Percentiles rank a stretch among this genome's conserved stretches.
Conservation (phyloP, 2,888 invertebrate species). For the Clusia tigrina region DNA sequence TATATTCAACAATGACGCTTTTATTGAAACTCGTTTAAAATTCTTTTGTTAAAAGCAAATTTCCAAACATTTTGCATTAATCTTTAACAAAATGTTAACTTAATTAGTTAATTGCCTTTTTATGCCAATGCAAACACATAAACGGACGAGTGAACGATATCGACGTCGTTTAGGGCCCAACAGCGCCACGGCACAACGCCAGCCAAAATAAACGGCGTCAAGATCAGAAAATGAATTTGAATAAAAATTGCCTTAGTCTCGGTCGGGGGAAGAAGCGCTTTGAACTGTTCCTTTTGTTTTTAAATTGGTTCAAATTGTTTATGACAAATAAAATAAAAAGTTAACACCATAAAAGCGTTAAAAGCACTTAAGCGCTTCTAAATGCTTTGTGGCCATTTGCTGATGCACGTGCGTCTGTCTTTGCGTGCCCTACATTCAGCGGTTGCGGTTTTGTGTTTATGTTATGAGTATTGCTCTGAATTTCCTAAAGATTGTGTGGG, state of each 20-base stretch:
- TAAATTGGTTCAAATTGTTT: constrained; percentile 55
- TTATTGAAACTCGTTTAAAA: too few species aligned
- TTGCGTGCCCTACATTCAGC: too few species aligned
- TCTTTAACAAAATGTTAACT: constrained; percentile 55
- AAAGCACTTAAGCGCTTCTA: constrained; percentile 50
- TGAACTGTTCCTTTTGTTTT: neutral
- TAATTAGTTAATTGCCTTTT: constrained; percentile 56
- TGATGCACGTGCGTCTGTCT: too few species aligned
- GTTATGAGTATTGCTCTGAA: neutral
- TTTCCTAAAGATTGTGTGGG: neutral
- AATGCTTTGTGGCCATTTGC: neutral
- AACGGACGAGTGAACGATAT: constrained; percentile 35
- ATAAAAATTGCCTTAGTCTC: neutral
- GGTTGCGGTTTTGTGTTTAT: neutral
- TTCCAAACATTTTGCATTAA: constrained; percentile 48
- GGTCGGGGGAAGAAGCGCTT: neutral
- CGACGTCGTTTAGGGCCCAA: neutral
- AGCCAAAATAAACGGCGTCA: neutral
- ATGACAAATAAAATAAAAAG: constrained; percentile 54
- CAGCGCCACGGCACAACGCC: neutral
- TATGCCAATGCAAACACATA: constrained; percentile 49
- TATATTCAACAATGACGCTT: too few species aligned
- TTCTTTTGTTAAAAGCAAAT: too few species aligned
- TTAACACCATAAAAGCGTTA: constrained; percentile 61
- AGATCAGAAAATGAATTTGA: neutral